Conservation (phyloP, 2,888 invertebrate species). For the Ichneumon xanthorius region DNA sequence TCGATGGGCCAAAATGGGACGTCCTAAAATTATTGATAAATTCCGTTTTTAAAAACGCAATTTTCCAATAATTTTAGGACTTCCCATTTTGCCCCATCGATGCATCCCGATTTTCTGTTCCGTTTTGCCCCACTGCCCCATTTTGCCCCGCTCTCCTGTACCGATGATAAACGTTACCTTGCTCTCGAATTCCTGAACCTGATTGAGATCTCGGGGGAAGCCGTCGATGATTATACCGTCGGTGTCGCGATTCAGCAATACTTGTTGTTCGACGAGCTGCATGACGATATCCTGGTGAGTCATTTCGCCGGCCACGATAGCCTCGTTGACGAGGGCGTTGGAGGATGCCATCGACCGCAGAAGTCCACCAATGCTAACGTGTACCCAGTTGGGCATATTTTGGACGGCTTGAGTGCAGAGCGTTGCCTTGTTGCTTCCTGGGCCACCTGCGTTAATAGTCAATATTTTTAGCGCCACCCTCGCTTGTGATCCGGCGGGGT, state of each 20-base stretch:
- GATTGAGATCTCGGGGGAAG: slow-evolving; percentile 95
- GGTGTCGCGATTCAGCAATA: slow-evolving; percentile 83
- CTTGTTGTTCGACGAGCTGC: slow-evolving; percentile 90
- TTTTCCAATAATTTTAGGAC: too few species aligned
- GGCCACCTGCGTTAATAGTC: slow-evolving; percentile 88
- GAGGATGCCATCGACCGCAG: slow-evolving; percentile 90
- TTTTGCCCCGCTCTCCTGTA: too few species aligned
- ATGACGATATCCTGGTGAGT: slow-evolving; percentile 92
- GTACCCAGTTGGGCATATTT: slow-evolving; percentile 90
- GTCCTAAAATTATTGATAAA: too few species aligned
- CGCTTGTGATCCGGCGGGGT: neutral
- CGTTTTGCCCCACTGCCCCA: too few species aligned
- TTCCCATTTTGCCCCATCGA: too few species aligned
- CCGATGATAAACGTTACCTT: slow-evolving; percentile 88
- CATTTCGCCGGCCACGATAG: slow-evolving; percentile 92
- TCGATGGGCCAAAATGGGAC: too few species aligned
- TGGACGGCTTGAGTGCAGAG: slow-evolving; percentile 91
- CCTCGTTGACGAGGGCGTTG: slow-evolving; percentile 88
- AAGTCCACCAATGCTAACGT: slow-evolving; percentile 92
- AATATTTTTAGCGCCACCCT: neutral
- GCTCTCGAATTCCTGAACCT: slow-evolving; percentile 94
- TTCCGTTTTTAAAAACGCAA: too few species aligned
- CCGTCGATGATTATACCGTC: slow-evolving; percentile 97
- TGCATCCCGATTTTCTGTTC: too few species aligned
- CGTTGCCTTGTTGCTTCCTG: slow-evolving; percentile 95